Evolutionary conservation across 1,140 invertebrate genomes (phyloP).

Genomic region (Cataglyphis hispanica): DNA sequence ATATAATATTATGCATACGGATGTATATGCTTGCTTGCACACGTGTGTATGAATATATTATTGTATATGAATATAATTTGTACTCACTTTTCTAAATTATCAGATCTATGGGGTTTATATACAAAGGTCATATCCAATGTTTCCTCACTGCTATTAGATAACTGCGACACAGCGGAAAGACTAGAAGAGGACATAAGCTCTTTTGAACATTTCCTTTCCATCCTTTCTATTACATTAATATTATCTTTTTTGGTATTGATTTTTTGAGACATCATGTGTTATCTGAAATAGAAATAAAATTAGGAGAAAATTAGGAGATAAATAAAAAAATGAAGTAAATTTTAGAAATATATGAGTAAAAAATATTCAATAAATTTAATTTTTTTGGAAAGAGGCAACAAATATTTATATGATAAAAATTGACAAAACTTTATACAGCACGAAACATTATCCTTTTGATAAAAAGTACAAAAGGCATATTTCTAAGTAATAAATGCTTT

Average conservation of each 20-base stretch:
- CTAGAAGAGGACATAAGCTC: constrained; percentile 85
- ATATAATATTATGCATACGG: neutral
- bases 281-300: constrained; percentile 63
- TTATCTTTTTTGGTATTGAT: constrained; percentile 80
- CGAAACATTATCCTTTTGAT: too few relatives aligned
- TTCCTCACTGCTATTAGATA: constrained; percentile 85
- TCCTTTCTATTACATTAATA: constrained; percentile 69
- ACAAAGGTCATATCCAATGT: constrained; percentile 82
- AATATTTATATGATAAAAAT: too few relatives aligned
- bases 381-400: neutral
- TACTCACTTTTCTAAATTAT: constrained; percentile 79
- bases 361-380: too few relatives aligned
- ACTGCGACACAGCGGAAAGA: constrained; percentile 84
- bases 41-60: too few relatives aligned
- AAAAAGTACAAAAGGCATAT: too few relatives aligned
- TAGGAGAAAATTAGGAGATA: neutral
- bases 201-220: constrained; percentile 83
- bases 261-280: constrained; percentile 81
- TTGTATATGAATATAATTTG: too few relatives aligned
- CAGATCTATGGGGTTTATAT: constrained; percentile 79
- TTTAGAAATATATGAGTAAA: too few relatives aligned
- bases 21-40: neutral
- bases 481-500: too few relatives aligned
- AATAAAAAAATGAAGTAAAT: neutral
- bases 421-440: too few relatives aligned